Base-by-base conservation (phyloP, 2,113 vertebrate genomes). In the Alligator sinensis region DNA sequence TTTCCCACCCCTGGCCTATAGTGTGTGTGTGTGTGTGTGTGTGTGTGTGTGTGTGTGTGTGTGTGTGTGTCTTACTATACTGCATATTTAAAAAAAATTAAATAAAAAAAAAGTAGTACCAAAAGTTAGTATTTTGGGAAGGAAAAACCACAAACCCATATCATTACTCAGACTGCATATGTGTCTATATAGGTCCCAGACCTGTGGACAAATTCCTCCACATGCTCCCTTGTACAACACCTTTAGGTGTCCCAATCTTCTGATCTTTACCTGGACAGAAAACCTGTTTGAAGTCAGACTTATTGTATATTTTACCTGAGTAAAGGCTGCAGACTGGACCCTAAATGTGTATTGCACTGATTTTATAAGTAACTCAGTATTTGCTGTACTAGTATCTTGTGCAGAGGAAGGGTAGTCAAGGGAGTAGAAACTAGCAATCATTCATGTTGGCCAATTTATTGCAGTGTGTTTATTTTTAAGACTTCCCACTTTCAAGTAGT, bases 161-260 rank as follows among this genome's bases (percentile, higher is more conserved):
- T 5, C 47, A 19, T 94, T 95, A 90, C 61, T 91, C 61, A 84
- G 64, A 55, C 75, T 82, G 77, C 60, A 61, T 64, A 4, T 58
- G 9, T 14, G n/a, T 81, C 77, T 96, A 74, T 70, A 28, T 25
- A n/a, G 22, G 74, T 90, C 60, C 19, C 0, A 81, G 79, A 64
- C 1, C 25, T 24, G 38, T 79, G 90, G 80, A 82, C 34, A 34
- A 89, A 82, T 84, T 87, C 19, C 77, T 87, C 62, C 62, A 76
- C 68, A 90, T 0, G 22, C 30, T 89, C 80, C 75, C 47, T 64
- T 70, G 81, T 82, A 86, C 79, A 91, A 92, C 60, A 16, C 81
- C 62, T 28, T 0, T 0, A 81, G 74, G 9, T 27, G 17, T 77
- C 76, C 84, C 75, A 70, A 17, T 0, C 0, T 88, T 54, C 62